Conservation (phyloP, 2,888 invertebrate species). For the Ligdia adustata region DNA sequence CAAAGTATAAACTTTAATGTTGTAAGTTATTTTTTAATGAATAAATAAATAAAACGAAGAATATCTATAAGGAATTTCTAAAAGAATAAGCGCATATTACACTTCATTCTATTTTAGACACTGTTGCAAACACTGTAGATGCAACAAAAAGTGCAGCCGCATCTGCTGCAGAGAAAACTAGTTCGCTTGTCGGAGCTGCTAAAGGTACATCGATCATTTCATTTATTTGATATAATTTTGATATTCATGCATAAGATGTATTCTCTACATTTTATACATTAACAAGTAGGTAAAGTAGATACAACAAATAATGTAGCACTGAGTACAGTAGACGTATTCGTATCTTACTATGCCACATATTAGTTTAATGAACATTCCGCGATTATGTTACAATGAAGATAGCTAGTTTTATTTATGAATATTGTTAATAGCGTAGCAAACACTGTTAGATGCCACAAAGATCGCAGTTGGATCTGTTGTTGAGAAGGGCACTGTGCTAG, state of each 20-base stretch:
- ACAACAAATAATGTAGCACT: slow-evolving; percentile 44
- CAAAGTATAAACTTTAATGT: too few species aligned
- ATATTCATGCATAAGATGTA: slow-evolving; percentile 15
- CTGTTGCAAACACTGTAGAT: slow-evolving; percentile 57
- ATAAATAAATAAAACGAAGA: too few species aligned
- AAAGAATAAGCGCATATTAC: too few species aligned
- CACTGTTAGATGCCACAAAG: slow-evolving; percentile 59
- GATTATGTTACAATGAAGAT: too few species aligned
- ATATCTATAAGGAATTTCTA: too few species aligned
- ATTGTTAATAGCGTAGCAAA: slow-evolving; percentile 60
- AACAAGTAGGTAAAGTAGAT: slow-evolving; percentile 56
- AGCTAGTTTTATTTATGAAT: slow-evolving; percentile 16
- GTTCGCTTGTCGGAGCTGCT: slow-evolving; percentile 48
- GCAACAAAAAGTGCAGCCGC: slow-evolving; percentile 59
- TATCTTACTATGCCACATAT: too few species aligned
- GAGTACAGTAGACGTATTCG: slow-evolving; percentile 44
- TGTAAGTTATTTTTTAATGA: too few species aligned
- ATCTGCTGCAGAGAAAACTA: slow-evolving; percentile 54
- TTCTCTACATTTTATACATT: slow-evolving; percentile 41
- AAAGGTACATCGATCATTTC: slow-evolving; percentile 48
- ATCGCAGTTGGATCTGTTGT: slow-evolving; percentile 51
- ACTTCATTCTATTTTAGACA: slow-evolving; percentile 41
- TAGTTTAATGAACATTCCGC: too few species aligned
- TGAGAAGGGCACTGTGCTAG: slow-evolving; percentile 53
- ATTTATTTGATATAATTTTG: slow-evolving; percentile 35